A percentile compares a stretch with the other conserved stretches of the same genome.
These are phyloP conservation scores for Euclidia mi DNA, from an alignment of 2,888 invertebrate species.

Conservation along the genomic window DNA sequence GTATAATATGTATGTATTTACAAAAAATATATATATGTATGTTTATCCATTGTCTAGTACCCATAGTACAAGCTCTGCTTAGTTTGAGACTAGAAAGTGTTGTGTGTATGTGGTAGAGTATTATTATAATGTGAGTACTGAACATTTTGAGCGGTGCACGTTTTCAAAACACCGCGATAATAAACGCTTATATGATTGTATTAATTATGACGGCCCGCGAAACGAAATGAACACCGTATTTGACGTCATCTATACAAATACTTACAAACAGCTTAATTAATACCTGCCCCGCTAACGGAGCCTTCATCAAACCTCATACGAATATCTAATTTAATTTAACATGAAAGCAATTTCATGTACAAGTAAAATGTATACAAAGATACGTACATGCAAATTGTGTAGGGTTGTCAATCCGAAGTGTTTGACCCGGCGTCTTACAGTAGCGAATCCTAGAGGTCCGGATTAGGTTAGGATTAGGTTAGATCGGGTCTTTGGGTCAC, in stretches of 20 bases:
- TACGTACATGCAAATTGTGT: no score
- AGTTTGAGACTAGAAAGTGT: no score
- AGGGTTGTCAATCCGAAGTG: background rate
- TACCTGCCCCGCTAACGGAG: slow-evolving; percentile 57
- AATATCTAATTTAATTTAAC: slow-evolving; percentile 83
- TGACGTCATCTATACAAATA: slow-evolving; percentile 59
- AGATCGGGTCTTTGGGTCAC: no score
- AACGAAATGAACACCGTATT: slow-evolving; percentile 54
- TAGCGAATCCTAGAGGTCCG: no score
- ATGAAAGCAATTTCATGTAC: slow-evolving; percentile 83
- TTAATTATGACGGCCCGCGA: slow-evolving; percentile 44
- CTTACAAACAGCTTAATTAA: slow-evolving; percentile 59
- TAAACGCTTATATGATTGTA: slow-evolving; percentile 33
- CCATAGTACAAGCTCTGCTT: no score
- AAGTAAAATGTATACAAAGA: slow-evolving; percentile 72
- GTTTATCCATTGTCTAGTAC: no score
- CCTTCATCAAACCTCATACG: slow-evolving; percentile 77
- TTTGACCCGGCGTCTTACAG: no score
- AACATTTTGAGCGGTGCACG: slow-evolving; percentile 8
- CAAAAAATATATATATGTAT: no score
- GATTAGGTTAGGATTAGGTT: no score
- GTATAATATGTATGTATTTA: no score
- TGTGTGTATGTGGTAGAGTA: no score
- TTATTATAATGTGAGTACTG: no score
- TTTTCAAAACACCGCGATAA: slow-evolving; percentile 18